Evolutionary conservation across 2,888 invertebrate species (phyloP).

Genomic region (Platynereis dumerilii): DNA sequence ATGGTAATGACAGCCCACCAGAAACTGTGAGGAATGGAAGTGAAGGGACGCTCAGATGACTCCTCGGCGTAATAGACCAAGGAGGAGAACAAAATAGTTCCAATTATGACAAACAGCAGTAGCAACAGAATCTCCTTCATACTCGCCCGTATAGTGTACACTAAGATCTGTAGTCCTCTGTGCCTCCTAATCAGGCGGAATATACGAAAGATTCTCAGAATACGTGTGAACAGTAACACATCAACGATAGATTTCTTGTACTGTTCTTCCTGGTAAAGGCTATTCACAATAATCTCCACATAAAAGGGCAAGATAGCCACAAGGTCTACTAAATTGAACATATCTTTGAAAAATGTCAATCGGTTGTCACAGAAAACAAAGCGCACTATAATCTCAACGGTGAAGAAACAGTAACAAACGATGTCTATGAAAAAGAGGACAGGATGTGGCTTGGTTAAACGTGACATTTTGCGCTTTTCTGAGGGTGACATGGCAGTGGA

Average conservation of each 20-base stretch:
- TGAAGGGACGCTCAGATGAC: slow-evolving; percentile 40
- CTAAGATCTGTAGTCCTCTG: slow-evolving; percentile 57
- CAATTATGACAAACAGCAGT: slow-evolving; percentile 57
- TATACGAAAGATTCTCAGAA: slow-evolving; percentile 55
- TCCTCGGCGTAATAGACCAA: slow-evolving; percentile 60
- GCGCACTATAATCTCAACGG: slow-evolving; percentile 52
- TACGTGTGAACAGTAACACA: slow-evolving; percentile 53
- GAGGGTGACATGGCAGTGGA: background rate
- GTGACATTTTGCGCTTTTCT: background rate
- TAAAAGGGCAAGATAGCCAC: slow-evolving; percentile 57
- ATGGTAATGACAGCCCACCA: slow-evolving; percentile 61
- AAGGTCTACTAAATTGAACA: slow-evolving; percentile 56
- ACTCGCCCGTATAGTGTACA: slow-evolving; percentile 58
- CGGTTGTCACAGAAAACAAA: slow-evolving; percentile 54
- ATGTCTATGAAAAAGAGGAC: slow-evolving; percentile 52
- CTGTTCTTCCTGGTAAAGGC: slow-evolving; percentile 41
- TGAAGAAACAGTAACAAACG: slow-evolving; percentile 54
- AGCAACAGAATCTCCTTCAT: slow-evolving; percentile 58
- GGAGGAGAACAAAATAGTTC: slow-evolving; percentile 60
- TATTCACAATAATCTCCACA: slow-evolving; percentile 48
- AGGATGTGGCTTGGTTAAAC: slow-evolving; percentile 23
- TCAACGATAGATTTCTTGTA: slow-evolving; percentile 50
- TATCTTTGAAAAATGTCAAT: slow-evolving; percentile 48
- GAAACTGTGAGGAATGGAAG: slow-evolving; percentile 58
- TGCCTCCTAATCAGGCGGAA: slow-evolving; percentile 56